A percentile compares a stretch with the other conserved stretches of the same genome.
Conservation (phyloP, 2,113 vertebrate genomes). For the Etia nguti region DNA sequence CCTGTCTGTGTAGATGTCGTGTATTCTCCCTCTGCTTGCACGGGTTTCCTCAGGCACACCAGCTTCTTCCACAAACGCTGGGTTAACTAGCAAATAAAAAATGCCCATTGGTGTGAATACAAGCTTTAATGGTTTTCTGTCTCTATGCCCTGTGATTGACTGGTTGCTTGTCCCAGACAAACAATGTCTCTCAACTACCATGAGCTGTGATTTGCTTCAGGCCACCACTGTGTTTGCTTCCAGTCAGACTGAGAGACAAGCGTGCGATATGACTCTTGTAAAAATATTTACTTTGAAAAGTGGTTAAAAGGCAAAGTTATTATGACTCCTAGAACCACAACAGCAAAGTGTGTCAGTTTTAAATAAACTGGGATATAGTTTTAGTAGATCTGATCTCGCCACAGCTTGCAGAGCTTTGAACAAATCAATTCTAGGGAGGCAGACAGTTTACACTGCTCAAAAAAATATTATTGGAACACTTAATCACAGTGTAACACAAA, state of each 20-base stretch:
- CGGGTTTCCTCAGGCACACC: neutral
- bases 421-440: neutral
- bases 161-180: neutral
- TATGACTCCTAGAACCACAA: neutral
- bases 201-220: neutral
- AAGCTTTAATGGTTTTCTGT: neutral
- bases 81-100: neutral
- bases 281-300: neutral
- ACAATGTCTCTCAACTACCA: neutral
- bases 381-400: neutral
- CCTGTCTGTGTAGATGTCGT: neutral
- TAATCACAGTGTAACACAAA: neutral
- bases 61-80: neutral
- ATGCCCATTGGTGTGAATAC: neutral
- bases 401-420: neutral
- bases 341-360: neutral
- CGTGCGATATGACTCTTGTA: neutral
- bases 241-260: neutral
- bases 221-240: neutral
- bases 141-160: neutral
- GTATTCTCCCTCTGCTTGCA: neutral
- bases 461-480: neutral
- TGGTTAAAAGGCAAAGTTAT: neutral
- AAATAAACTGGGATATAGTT: neutral
- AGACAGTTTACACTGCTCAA: neutral